These are phyloP conservation scores for Tachuris rubrigastra DNA, from an alignment of 2,113 vertebrate genomes.

Conservation along the genomic window DNA sequence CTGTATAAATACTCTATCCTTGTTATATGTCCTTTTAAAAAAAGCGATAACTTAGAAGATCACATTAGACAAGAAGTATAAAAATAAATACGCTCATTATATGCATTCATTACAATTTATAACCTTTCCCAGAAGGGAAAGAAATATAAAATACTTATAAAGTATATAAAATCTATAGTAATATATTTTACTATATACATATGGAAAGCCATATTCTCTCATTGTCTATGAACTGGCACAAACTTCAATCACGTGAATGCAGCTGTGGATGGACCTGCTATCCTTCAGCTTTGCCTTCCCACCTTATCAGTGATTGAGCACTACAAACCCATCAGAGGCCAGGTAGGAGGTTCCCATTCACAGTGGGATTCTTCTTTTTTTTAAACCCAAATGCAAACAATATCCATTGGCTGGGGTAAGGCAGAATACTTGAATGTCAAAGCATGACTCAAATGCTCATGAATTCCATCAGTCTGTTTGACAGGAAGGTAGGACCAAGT, in stretches of 20 bases:
- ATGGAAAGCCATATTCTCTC: conserved; percentile 78
- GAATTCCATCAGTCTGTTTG: neutral
- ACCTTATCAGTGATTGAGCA: conserved; percentile 28
- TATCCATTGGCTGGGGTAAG: neutral
- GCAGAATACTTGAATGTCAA: neutral
- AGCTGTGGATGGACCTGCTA: conserved; percentile 80
- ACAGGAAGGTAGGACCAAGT: neutral
- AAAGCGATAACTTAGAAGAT: conserved; percentile 92
- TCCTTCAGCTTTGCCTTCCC: conserved; percentile 72
- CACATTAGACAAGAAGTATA: conserved; percentile 98
- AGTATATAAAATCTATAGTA: conserved; percentile 84
- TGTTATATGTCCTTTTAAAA: conserved; percentile 94
- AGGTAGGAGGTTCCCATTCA: neutral
- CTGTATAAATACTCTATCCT: conserved; percentile 99
- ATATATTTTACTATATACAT: conserved; percentile 80
- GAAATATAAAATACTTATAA: conserved; percentile 91
- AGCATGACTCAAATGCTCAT: neutral
- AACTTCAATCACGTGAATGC: conserved; percentile 64
- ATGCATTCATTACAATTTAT: conserved; percentile 83
- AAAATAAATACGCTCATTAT: conserved; percentile 97
- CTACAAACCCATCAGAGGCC: conserved; percentile 33
- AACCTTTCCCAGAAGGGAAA: conserved; percentile 92
- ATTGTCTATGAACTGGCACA: conserved; percentile 76
- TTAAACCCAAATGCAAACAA: neutral
- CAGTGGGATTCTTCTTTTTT: neutral